Evolutionary conservation across 2,113 vertebrate genomes (phyloP).

Genomic region (Sylvia atricapilla): DNA sequence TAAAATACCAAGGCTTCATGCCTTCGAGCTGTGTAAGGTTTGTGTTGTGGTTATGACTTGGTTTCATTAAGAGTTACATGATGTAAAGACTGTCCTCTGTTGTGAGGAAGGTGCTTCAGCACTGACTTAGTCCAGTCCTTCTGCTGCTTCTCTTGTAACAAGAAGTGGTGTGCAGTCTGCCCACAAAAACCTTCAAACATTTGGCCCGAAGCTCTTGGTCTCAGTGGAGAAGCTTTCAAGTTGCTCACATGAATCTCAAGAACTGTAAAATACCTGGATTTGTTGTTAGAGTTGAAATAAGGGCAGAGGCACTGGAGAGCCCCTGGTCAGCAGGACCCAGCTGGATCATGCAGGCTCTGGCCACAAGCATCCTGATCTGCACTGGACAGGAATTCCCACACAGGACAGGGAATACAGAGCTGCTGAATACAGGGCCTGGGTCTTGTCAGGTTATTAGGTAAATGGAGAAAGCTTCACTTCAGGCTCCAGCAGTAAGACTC

Average conservation of each 20-base stretch:
- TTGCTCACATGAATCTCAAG: fast-evolving
- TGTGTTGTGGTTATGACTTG: background rate
- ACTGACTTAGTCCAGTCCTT: background rate
- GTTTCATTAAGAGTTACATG: background rate
- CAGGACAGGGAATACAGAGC: background rate
- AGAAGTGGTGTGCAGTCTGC: background rate
- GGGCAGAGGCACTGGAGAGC: background rate
- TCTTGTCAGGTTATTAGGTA: background rate
- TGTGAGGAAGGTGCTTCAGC: background rate
- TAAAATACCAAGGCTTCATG: background rate
- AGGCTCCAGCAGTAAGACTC: background rate
- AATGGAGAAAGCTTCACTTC: background rate
- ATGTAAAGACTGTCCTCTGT: background rate
- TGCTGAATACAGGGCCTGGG: background rate
- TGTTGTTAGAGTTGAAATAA: background rate
- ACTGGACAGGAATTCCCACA: fast-evolving
- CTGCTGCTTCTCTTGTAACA: background rate
- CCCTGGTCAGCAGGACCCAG: background rate
- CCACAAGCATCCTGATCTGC: fast-evolving
- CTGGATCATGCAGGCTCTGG: too few relatives aligned
- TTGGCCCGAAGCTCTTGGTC: background rate
- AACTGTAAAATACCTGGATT: background rate
- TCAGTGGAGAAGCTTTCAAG: background rate
- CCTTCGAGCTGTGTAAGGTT: background rate
- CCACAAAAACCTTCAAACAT: background rate